phyloP scores from a whole-genome alignment of 2,888 invertebrate genomes.

The Dasysyrphus albostriatus region DNA sequence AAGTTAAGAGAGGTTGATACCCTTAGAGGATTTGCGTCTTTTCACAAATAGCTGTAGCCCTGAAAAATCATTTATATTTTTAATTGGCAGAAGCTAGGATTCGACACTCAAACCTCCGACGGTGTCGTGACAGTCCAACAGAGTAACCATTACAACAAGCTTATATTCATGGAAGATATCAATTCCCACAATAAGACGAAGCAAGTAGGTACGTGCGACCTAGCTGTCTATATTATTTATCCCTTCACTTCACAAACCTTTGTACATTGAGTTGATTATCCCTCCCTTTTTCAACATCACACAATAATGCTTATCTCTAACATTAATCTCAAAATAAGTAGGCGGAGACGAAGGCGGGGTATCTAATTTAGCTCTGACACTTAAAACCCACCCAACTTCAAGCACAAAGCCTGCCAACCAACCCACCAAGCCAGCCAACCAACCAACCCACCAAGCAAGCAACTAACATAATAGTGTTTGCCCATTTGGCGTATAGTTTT shows the following conservation, averaged over 20 bases:
- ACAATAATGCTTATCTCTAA: slow-evolving; percentile 24
- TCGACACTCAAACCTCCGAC: no score
- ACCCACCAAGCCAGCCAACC: not conserved
- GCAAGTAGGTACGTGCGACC: not conserved
- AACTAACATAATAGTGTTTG: slow-evolving; percentile 22
- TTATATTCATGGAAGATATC: not conserved
- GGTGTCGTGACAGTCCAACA: no score
- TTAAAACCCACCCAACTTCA: slow-evolving; percentile 14
- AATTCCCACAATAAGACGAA: not conserved
- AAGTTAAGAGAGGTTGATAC: no score
- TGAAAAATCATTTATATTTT: no score
- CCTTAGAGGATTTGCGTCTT: no score
- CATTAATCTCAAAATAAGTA: slow-evolving; percentile 35
- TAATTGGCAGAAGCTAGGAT: no score
- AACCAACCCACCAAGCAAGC: not conserved
- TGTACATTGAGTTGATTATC: not conserved
- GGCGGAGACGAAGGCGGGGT: slow-evolving; percentile 2
- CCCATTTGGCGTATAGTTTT: slow-evolving; percentile 28
- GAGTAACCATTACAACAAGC: no score
- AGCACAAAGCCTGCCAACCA: slow-evolving; percentile 9
- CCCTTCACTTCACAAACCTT: not conserved
- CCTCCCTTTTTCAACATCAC: slow-evolving; percentile 17
- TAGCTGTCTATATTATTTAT: slow-evolving; percentile 1
- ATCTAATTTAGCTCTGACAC: slow-evolving; percentile 28
- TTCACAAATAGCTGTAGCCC: no score